These are phyloP conservation scores for Lepeophtheirus nordmannii DNA, from an alignment of 2,888 invertebrate genomes.

Conservation along the genomic window DNA sequence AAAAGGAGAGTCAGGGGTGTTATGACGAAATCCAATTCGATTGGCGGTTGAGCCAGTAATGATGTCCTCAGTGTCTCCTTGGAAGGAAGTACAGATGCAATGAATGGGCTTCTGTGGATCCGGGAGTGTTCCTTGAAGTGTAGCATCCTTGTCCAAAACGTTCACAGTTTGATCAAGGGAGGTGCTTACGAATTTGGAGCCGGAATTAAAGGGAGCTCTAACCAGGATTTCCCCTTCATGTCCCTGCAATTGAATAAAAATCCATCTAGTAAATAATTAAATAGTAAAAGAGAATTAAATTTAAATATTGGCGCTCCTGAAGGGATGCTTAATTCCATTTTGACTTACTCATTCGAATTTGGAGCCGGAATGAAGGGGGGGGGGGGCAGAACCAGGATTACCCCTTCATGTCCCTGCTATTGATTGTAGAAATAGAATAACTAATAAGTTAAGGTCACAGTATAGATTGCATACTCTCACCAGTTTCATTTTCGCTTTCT, in stretches of 20 bases:
- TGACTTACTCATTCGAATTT: no score
- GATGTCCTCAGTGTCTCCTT: conserved; percentile 34
- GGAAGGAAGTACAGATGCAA: conserved; percentile 48
- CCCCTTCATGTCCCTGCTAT: conserved; percentile 69
- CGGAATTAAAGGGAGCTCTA: conserved; percentile 16
- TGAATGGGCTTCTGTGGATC: conserved; percentile 84
- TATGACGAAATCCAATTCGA: conserved; percentile 68
- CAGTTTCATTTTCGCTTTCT: no score
- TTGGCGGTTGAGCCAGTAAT: conserved; percentile 85
- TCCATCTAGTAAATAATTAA: no score
- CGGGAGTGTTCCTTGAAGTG: conserved; percentile 50
- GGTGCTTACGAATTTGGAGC: conserved; percentile 53
- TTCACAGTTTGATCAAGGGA: conserved; percentile 77
- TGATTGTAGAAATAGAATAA: no score
- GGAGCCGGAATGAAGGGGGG: not conserved
- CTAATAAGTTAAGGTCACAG: no score
- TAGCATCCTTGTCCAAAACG: conserved; percentile 75
- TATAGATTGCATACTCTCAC: no score
- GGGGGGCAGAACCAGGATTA: conserved; percentile 48
- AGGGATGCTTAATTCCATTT: no score
- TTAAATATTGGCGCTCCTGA: no score
- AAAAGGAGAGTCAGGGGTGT: conserved; percentile 54
- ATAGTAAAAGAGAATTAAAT: no score
- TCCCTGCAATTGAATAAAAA: no score
- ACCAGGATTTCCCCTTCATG: conserved; percentile 70